Base-by-base conservation (phyloP, 2,113 vertebrate genomes). In the Tetrao urogallus region DNA sequence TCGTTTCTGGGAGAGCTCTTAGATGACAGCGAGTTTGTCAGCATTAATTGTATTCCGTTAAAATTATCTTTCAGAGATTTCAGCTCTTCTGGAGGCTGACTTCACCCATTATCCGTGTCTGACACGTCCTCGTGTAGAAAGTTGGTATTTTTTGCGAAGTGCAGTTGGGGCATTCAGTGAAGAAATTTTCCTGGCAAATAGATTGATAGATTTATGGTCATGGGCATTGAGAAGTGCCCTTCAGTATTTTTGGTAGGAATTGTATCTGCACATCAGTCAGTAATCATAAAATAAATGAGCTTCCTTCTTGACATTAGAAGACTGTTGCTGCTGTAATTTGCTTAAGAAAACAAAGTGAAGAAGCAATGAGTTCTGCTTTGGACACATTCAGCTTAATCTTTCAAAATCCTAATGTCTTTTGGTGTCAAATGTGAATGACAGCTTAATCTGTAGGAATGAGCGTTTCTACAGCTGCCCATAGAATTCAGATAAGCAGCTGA, bases 41-140 rank as follows among this genome's bases (percentile, higher is more conserved):
- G 5, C 65, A 66, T 91, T 89, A 90, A 79, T 85, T 85, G 54
- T 82, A 43, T 79, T 93, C 45, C 13, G 32, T 91, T 85, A 57
- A 73, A 85, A 86, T 64, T 67, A 36, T 73, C 58, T 87, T 32
- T 64, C 50, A 56, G 56, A n/a, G 20, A 36, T 73, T 40, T 72
- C 79, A 70, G 18, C 63, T 85, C 58, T 87, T 74, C 58, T 89
- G 77, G 87, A 79, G 58, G 61, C 75, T n/a, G 19, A 54, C 60
- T 70, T 63, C 24, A 73, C 92, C 36, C 38, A 0, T 93, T 90
- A 70, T 48, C 66, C 2, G 6, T 58, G 21, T 82, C 42, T 76
- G 60, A n/a, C 54, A 20, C 42, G 48, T 72, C 52, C 70, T 81
- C 0, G 0, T 92, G 57, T 56, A 90, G 76, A 60, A 86, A 10